phyloP scores from a whole-genome alignment of 2,797 vertebrate species.

The Anomalospiza imberbis region DNA sequence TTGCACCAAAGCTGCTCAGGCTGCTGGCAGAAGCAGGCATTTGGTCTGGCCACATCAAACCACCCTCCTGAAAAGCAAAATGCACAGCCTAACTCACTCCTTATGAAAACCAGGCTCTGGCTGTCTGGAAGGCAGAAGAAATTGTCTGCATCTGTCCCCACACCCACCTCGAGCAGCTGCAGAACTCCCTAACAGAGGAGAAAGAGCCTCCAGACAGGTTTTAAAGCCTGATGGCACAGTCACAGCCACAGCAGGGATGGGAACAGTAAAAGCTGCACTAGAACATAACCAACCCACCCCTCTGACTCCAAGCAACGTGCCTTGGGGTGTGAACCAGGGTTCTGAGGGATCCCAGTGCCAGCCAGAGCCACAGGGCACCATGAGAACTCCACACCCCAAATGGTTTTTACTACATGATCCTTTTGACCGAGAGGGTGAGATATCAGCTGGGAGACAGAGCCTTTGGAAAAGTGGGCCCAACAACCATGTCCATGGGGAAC shows the following conservation, averaged over 20 bases:
- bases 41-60: background rate
- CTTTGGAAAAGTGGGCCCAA: background rate
- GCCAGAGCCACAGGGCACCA: background rate
- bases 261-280: background rate
- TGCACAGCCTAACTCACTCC: background rate
- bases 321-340: background rate
- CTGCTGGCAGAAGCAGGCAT: background rate
- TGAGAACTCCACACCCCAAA: background rate
- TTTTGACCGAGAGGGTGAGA: background rate
- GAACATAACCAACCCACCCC: background rate
- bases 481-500: fast-evolving
- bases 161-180: background rate
- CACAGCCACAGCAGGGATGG: background rate
- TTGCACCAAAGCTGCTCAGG: background rate
- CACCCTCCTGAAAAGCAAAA: background rate
- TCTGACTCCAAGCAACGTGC: background rate
- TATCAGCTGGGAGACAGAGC: background rate
- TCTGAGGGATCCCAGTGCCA: background rate
- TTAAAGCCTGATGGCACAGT: background rate
- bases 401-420: background rate
- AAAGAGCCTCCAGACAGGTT: background rate
- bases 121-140: background rate
- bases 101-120: background rate
- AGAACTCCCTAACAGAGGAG: background rate
- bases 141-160: background rate